Conservation (phyloP, 2,888 invertebrate species). For the Esperia sulphurella region DNA sequence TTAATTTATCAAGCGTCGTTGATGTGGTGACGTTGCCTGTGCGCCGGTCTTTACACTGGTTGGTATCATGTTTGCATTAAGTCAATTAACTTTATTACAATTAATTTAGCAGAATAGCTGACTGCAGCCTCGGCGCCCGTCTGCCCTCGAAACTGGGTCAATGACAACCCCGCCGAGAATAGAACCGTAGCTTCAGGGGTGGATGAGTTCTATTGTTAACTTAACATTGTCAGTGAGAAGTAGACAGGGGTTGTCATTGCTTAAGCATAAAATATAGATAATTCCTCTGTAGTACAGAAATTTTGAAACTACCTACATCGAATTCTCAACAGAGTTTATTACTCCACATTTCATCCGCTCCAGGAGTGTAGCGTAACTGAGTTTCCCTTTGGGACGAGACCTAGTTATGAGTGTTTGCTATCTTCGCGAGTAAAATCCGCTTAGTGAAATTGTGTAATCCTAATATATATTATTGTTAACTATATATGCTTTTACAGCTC, state of each 20-base stretch:
- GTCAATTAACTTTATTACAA: conserved; percentile 61
- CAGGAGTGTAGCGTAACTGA: background rate
- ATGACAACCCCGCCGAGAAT: conserved; percentile 70
- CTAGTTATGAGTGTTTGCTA: background rate
- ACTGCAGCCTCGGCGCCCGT: conserved; percentile 44
- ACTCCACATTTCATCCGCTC: too few species aligned
- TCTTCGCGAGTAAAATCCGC: background rate
- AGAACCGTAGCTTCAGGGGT: conserved; percentile 64
- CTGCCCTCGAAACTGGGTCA: conserved; percentile 65
- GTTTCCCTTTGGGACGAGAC: background rate
- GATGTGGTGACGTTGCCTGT: background rate
- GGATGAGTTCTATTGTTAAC: conserved; percentile 61
- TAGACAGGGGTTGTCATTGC: background rate
- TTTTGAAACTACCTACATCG: too few species aligned
- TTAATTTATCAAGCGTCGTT: too few species aligned
- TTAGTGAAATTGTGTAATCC: background rate
- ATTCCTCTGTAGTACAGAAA: background rate
- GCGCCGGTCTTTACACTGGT: conserved; percentile 30
- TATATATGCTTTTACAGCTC: too few species aligned
- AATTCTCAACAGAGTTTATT: too few species aligned
- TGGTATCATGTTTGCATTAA: conserved; percentile 47
- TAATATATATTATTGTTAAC: too few species aligned
- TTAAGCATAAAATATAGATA: background rate
- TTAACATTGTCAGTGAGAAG: conserved; percentile 20
- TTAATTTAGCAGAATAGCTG: conserved; percentile 56